Percentiles rank a stretch among this genome's conserved stretches.
Conservation (phyloP, 2,797 vertebrate species). For the Amblyraja radiata region DNA sequence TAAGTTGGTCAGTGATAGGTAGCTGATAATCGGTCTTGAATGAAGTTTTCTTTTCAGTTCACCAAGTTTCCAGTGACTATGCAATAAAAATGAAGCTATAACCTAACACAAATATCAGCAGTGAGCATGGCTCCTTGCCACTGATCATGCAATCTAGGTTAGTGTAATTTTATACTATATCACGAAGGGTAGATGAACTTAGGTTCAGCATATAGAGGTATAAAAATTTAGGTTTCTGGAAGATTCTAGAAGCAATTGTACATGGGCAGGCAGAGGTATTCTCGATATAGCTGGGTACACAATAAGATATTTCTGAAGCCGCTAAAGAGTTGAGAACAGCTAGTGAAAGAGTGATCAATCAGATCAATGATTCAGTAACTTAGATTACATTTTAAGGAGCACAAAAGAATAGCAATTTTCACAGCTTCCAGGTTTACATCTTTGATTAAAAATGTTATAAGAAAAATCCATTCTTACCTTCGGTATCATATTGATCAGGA, state of each 20-base stretch:
- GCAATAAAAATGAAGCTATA: no score
- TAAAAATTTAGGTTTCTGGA: not conserved
- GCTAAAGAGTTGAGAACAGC: not conserved
- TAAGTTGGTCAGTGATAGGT: no score
- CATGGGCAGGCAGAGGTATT: not conserved
- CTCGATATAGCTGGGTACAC: not conserved
- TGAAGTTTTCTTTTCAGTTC: no score
- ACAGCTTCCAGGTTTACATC: not conserved
- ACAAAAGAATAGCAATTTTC: not conserved
- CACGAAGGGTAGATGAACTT: not conserved
- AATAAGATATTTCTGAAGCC: not conserved
- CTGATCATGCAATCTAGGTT: not conserved
- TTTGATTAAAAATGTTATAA: constrained; percentile 17
- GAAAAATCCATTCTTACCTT: constrained; percentile 50
- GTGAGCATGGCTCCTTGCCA: no score
- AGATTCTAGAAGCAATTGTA: not conserved
- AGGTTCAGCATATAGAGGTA: no score
- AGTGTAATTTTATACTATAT: not conserved
- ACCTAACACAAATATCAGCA: no score
- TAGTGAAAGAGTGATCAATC: not conserved
- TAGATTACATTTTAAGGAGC: no score
- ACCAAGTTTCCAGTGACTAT: no score
- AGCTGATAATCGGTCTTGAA: no score
- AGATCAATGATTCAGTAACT: not conserved
- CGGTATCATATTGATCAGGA: constrained; percentile 60